Evolutionary conservation across 2,888 invertebrate genomes (phyloP), one percentile per base, ranked within the genome.

Genomic region (Pristionchus japonicus): DNA sequence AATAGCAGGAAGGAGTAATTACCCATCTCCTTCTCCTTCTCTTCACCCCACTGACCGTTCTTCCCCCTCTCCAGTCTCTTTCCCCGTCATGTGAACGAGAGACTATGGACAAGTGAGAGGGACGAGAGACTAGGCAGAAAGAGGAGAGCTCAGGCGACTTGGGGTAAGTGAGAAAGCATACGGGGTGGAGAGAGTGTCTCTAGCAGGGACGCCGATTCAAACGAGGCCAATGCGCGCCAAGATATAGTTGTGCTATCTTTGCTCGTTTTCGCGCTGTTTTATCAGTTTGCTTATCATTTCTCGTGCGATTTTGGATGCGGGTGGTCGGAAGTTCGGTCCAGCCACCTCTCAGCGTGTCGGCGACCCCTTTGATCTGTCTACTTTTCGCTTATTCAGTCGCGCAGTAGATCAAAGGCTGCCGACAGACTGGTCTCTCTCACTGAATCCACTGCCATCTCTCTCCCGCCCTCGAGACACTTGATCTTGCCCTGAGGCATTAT

Each of bases 161-260:
- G 27, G 31, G 74, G 20, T 4, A 11, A 15, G 37, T 17, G 40
- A 74, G 74, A 74, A 23, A 40, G n/a, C n/a, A 40, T 1, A 20
- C 15, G 15, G 1, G 20, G 67, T 3, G 9, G 7, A 34, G 74
- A 40, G 74, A 74, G 74, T 23, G 43, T 34, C 20, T 23, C 37
- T 34, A 15, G 40, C 74, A 15, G 74, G 74, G 40, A 74, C 74
- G 74, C 74, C 74, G 40, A 74, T 74, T 74, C 74, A 74, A 74
- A 74, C 74, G 40, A 27, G 67, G 40, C 74, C 74, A 74, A 40
- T 74, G 74, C 74, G 74, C 74, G 74, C 74, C 74, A 74, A 74
- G 40, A 15, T 23, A 40, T 40, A 74, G 17, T 17, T 34, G 37
- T 15, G 1, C 37, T 17, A 13, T 31, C 20, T 40, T 43, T 7